phyloP scores from a whole-genome alignment of 2,888 invertebrate species.

The Myopa tessellatipennis region DNA sequence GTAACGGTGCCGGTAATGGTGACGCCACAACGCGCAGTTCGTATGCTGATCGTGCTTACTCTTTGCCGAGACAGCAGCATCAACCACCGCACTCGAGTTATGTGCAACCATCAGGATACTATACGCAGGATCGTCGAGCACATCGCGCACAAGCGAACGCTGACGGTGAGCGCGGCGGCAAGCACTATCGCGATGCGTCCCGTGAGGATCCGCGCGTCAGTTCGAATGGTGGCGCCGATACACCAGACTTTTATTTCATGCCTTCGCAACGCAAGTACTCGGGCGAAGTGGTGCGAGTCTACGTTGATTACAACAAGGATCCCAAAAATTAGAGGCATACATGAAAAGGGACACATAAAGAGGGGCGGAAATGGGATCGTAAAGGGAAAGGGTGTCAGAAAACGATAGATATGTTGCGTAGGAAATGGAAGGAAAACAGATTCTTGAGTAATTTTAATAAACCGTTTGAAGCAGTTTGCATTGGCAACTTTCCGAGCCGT shows the following conservation, averaged over 20 bases:
- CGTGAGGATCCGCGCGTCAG: conserved; percentile 63
- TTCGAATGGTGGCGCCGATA: conserved; percentile 65
- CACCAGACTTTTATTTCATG: conserved; percentile 93
- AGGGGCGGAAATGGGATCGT: not conserved
- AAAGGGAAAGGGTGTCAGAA: not conserved
- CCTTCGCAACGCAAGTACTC: conserved; percentile 93
- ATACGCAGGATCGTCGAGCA: conserved; percentile 71
- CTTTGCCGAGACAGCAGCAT: conserved; percentile 75
- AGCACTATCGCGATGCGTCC: conserved; percentile 62
- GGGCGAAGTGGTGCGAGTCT: conserved; percentile 87
- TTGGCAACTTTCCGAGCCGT: no score
- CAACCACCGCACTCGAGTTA: conserved; percentile 53
- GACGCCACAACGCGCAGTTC: conserved; percentile 53
- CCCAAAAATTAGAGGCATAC: conserved; percentile 69
- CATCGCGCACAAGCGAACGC: conserved; percentile 48
- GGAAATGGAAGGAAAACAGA: no score
- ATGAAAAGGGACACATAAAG: not conserved
- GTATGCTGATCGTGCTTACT: conserved; percentile 77
- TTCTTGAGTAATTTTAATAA: no score
- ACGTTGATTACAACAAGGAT: conserved; percentile 83
- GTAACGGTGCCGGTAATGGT: conserved; percentile 44
- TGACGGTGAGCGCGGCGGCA: conserved; percentile 41
- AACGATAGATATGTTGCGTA: no score
- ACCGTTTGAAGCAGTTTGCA: no score
- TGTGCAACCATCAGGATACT: conserved; percentile 68